Conservation (phyloP, 1,140 invertebrate genomes). For the Apocrypta bakeri region DNA sequence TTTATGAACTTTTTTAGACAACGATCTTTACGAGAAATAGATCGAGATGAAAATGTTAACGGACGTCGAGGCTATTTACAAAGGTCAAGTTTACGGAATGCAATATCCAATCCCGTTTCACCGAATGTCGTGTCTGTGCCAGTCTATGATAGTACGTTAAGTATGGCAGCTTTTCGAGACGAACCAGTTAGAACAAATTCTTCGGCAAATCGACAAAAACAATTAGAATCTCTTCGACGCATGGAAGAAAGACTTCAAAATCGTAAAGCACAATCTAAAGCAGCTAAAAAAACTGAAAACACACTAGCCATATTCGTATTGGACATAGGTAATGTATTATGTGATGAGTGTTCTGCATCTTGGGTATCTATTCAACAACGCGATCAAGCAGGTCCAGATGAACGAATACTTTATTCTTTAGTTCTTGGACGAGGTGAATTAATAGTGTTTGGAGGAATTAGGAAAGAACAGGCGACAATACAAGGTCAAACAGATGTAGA, state of each 20-base stretch:
- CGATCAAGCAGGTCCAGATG: constrained; percentile 84
- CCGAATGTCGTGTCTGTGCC: constrained; percentile 63
- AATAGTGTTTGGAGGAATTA: constrained; percentile 95
- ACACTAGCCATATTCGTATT: constrained; percentile 89
- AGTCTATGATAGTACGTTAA: constrained; percentile 74
- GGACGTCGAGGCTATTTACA: constrained; percentile 79
- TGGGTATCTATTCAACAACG: constrained; percentile 84
- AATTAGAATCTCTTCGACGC: constrained; percentile 77
- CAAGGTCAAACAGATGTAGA: constrained; percentile 69
- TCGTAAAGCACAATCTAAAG: constrained; percentile 59
- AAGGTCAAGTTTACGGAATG: constrained; percentile 52
- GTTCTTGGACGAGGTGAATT: constrained; percentile 92
- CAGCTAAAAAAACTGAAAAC: constrained; percentile 70
- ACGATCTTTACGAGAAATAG: constrained; percentile 63
- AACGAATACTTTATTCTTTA: constrained; percentile 92
- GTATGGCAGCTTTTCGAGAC: constrained; percentile 79
- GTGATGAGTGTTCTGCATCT: constrained; percentile 79
- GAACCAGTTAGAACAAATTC: constrained; percentile 68
- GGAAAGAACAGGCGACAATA: constrained; percentile 79
- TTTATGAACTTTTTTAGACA: constrained; percentile 52
- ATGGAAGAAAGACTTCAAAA: constrained; percentile 77
- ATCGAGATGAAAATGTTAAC: constrained; percentile 84
- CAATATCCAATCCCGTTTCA: constrained; percentile 49
- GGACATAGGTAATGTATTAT: constrained; percentile 85
- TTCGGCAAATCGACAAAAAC: constrained; percentile 76